A percentile compares a stretch with the other conserved stretches of the same genome.
Conservation (phyloP, 2,797 vertebrate genomes). For the Tamandua tetradactyla region DNA sequence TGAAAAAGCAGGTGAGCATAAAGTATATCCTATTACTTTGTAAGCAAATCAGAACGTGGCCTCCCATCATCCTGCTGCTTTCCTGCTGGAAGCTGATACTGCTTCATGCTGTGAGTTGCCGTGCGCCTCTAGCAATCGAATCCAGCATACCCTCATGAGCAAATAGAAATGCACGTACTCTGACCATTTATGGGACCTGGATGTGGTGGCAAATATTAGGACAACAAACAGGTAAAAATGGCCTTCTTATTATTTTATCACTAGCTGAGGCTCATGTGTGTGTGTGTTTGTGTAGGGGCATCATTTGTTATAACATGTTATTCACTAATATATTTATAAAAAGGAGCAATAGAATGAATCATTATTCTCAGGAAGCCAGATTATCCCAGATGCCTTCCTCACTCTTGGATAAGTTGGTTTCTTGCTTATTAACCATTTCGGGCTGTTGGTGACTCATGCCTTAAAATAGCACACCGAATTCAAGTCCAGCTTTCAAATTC, state of each 20-base stretch:
- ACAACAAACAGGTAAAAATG: neutral
- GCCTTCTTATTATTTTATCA: constrained; percentile 2
- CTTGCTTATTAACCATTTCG: constrained; percentile 62
- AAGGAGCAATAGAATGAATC: constrained; percentile 54
- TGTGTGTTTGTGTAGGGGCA: neutral
- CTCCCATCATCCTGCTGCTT: neutral
- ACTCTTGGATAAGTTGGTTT: neutral
- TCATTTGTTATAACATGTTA: constrained; percentile 22
- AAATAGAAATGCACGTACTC: neutral
- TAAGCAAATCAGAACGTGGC: constrained; percentile 41
- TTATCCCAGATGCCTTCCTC: constrained; percentile 56
- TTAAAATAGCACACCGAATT: constrained; percentile 57
- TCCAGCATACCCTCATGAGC: neutral
- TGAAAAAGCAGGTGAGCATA: neutral
- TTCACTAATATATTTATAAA: constrained; percentile 65
- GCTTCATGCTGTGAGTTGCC: neutral
- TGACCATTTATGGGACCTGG: neutral
- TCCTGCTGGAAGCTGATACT: constrained; percentile 14
- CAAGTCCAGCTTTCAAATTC: constrained; percentile 22
- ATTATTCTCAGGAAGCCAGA: constrained; percentile 70
- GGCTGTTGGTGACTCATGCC: constrained; percentile 55
- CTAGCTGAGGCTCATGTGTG: neutral
- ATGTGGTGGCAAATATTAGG: constrained; percentile 34
- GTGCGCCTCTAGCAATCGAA: constrained; percentile 33
- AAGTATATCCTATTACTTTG: constrained; percentile 10